A percentile compares a stretch with the other conserved stretches of the same genome.
Evolutionary conservation across 2,797 vertebrate species (phyloP).

Genomic region (Poeciliopsis infans): DNA sequence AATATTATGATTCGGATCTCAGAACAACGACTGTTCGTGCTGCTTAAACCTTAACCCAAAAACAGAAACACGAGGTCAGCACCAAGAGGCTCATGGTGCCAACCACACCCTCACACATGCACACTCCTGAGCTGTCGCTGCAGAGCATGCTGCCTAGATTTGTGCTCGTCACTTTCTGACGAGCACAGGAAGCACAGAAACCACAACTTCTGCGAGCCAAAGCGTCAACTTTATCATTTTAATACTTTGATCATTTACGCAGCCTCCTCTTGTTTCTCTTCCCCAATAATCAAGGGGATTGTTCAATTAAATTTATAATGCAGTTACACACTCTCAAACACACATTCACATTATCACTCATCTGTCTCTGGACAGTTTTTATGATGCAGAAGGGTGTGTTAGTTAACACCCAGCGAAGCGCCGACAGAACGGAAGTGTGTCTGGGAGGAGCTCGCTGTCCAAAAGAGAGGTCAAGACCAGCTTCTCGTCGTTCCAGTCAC

Average conservation of each 20-base stretch:
- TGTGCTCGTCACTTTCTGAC: slow-evolving; percentile 6
- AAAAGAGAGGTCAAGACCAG: background rate
- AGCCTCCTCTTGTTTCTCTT: background rate
- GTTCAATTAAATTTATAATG: background rate
- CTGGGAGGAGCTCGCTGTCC: slow-evolving; percentile 14
- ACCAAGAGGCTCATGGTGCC: slow-evolving; percentile 2
- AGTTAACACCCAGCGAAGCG: slow-evolving; percentile 38
- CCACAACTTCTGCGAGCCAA: background rate
- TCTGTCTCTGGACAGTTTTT: slow-evolving; percentile 16
- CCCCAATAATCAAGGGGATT: background rate
- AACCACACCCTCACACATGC: slow-evolving; percentile 29
- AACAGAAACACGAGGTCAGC: slow-evolving; percentile 15
- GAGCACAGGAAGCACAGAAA: no score
- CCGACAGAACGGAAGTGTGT: slow-evolving; percentile 39
- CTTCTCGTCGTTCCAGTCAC: background rate
- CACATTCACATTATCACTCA: background rate
- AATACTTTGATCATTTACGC: background rate
- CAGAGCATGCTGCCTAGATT: background rate
- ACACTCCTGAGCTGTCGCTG: background rate
- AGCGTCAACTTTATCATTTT: background rate
- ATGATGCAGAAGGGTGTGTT: slow-evolving; percentile 43
- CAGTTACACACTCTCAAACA: background rate
- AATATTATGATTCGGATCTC: background rate
- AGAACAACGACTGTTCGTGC: background rate
- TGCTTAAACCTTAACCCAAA: slow-evolving; percentile 14